Evolutionary conservation across 2,113 vertebrate species (phyloP), one percentile per base, ranked within the genome.

Genomic region (Macquaria australasica): DNA sequence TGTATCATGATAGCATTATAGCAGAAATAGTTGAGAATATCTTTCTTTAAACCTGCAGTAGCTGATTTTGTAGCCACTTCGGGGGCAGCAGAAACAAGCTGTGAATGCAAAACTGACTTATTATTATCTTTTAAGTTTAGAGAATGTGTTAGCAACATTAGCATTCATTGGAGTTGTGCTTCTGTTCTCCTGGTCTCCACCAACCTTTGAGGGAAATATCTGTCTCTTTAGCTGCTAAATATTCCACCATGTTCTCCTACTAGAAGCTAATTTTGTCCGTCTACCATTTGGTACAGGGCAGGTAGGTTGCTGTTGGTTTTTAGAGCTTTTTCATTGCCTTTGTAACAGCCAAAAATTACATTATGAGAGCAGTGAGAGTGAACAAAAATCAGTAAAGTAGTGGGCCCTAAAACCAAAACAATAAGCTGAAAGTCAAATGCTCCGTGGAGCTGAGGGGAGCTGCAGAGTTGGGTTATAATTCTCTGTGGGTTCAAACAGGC

Each of bases 21-120:
- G 59, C 28, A 50, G 4, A 10, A 28, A 70, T 23, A 8, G 16
- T 50, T 48, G 7, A 23, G 11, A 48, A 60, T 9, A 74, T 59
- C 23, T 5, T 51, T n/a, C 28, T n/a, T 34, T 62, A 28, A 58
- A 16, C 45, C n/a, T 43, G 70, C 34, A 72, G 21, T 39, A 25
- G 39, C 15, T 1, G 37, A 41, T 16, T 73, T 68, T 43, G n/a
- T 34, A 5, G 34, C 34, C 56, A 45, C 18, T 59, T 58, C 1
- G 71, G n/a, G 55, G 25, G 72, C 56, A 74, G 72, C n/a, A 34
- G 15, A 53, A 66, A 66, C 60, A 66, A 55, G 34, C 48, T 55
- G 23, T 41, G 74, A 55, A 41, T 21, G 18, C 20, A 63, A 63
- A 9, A 21, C 18, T 15, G 6, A 48, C 18, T 62, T 48, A 45